Evolutionary conservation across 2,113 vertebrate genomes (phyloP).

Genomic region (Xyliphius kryptos): DNA sequence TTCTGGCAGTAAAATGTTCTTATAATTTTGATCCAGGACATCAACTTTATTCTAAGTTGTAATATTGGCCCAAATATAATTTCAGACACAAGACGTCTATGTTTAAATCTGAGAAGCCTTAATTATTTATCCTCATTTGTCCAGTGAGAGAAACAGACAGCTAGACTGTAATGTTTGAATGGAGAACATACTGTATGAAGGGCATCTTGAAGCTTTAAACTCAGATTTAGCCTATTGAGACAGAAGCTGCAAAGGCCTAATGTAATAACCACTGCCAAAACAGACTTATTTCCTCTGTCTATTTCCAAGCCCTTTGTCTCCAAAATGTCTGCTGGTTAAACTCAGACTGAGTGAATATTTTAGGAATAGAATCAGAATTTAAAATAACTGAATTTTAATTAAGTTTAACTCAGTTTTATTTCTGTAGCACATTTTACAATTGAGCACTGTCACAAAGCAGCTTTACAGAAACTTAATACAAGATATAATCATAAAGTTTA

Average conservation of each 20-base stretch:
- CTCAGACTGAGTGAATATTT: slow-evolving; percentile 27
- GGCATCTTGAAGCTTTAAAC: slow-evolving; percentile 35
- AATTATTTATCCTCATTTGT: slow-evolving; percentile 19
- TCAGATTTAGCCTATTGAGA: slow-evolving; percentile 37
- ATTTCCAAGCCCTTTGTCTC: slow-evolving; percentile 22
- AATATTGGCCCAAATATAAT: slow-evolving; percentile 13
- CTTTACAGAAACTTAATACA: no score
- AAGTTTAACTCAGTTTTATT: no score
- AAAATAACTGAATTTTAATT: no score
- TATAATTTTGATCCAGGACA: not conserved
- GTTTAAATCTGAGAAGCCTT: not conserved
- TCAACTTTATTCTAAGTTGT: slow-evolving; percentile 4
- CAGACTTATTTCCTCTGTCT: slow-evolving; percentile 29
- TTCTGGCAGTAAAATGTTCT: slow-evolving; percentile 21
- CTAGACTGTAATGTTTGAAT: slow-evolving; percentile 31
- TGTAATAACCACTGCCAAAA: slow-evolving; percentile 41
- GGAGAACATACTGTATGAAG: slow-evolving; percentile 40
- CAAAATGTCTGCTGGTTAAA: slow-evolving; percentile 23
- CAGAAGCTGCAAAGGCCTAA: slow-evolving; percentile 32
- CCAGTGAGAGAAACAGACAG: slow-evolving; percentile 16
- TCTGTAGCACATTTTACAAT: no score
- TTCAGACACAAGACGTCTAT: slow-evolving; percentile 21
- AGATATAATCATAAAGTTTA: no score
- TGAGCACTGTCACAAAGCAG: no score
- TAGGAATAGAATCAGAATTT: slow-evolving; percentile 18